These are phyloP conservation scores for Sisor rabdophorus DNA, from an alignment of 2,113 vertebrate genomes.

Conservation along the genomic window DNA sequence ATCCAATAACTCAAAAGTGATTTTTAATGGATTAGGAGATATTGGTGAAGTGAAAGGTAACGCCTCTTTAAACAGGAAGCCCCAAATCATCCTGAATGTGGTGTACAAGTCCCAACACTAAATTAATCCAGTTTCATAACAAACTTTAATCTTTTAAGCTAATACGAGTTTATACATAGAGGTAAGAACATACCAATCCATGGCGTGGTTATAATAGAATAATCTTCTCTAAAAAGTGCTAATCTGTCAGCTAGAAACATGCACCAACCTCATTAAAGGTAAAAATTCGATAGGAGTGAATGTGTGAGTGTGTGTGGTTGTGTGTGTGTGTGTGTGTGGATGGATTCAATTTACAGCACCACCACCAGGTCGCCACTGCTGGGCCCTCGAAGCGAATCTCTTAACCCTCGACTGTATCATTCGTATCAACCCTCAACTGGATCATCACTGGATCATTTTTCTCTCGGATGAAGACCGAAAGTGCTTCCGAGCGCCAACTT, in stretches of 20 bases:
- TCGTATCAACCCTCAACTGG: too few species aligned
- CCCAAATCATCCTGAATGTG: not conserved
- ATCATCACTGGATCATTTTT: too few species aligned
- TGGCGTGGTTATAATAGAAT: not conserved
- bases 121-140: not conserved
- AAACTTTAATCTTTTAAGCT: not conserved
- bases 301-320: too few species aligned
- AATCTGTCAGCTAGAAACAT: too few species aligned
- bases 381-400: too few species aligned
- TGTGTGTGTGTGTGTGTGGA: too few species aligned
- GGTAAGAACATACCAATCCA: not conserved
- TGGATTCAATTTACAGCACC: too few species aligned
- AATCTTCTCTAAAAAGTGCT: not conserved
- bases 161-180: not conserved
- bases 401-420: too few species aligned
- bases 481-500: too few species aligned
- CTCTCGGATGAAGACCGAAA: too few species aligned
- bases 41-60: not conserved
- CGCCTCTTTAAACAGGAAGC: conserved; percentile 6
- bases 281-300: too few species aligned
- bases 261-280: not conserved
- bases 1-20: not conserved
- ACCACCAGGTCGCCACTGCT: too few species aligned
- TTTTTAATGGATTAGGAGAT: not conserved
- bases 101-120: not conserved